Evolutionary conservation across 2,888 invertebrate species (phyloP), one percentile per base, ranked within the genome.

Genomic region (Pseudoips prasinana): DNA sequence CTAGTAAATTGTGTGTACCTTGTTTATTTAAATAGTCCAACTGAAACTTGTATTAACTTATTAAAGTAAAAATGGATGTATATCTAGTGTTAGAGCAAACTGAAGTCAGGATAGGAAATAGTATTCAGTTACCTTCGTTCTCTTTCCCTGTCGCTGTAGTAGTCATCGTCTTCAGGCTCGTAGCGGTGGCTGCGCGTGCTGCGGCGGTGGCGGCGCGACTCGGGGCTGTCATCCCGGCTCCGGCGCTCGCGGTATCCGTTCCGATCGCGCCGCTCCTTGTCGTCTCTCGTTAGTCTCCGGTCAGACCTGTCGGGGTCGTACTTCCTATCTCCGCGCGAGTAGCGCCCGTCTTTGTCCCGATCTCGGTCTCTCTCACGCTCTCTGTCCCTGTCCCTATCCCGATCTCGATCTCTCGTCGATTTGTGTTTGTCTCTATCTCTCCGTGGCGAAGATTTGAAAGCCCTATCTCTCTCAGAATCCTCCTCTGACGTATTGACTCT

Each of bases 101-200:
- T n/a, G n/a, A n/a, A n/a, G n/a, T n/a, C n/a, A n/a, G n/a, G n/a
- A n/a, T n/a, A n/a, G n/a, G n/a, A n/a, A n/a, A n/a, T n/a, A n/a
- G n/a, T n/a, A n/a, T n/a, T n/a, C n/a, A n/a, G n/a, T n/a, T 24
- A 88, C 89, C 90, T 82, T 49, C 87, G 84, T 22, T 90, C 90
- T 40, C 89, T 82, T 46, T 92, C 92, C 39, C 90, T 87, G 68
- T 93, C 93, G 58, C 93, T 93, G 67, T 91, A 92, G 72, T 92
- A 92, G 68, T 92, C 92, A 1, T 92, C 91, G 56, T 92, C 93
- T 36, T 93, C 93, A 0, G 91, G 90, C 46, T 93, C 93, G 67
- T 92, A 92, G 32, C 90, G 74, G 33, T 80, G 86, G 43, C 82
- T 76, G 34, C 85, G 75, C 18, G 69, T 64, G 55, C 76, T 69